Base-by-base conservation (phyloP, 2,797 vertebrate genomes). In the Chaetodon trifasciatus region DNA sequence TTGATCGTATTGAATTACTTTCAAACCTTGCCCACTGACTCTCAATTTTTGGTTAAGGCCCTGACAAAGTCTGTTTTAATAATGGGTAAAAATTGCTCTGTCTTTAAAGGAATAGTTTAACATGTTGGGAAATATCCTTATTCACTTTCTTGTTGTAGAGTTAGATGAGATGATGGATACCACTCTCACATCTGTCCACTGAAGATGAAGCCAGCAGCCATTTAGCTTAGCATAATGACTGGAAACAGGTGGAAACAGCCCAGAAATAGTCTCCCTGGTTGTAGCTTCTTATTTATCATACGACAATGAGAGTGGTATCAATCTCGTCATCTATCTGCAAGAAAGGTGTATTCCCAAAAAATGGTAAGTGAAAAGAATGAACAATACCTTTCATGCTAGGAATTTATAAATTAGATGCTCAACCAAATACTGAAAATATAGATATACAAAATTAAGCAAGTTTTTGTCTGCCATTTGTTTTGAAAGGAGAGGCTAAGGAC, bases 401-500 rank as follows among this genome's bases (percentile, higher is more conserved):
- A 32, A 32, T 32, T 32, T 40, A 40, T 62, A 3, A 24, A 60
- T 52, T 47, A 57, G 37, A 32, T 17, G 16, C 19, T 55, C 19
- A 74, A 21, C 40, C 19, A 49, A 28, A 63, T 44, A 47, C 15
- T 1, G 3, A 13, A 47, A 37, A 52, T 17, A 35, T 23, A 40
- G 15, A 21, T 11, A 35, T 39, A 4, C 9, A 17, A 62, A 74
- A 39, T 47, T 7, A 52, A 74, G 15, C 10, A 17, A 19, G 9
- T 55, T n/a, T 19, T 81, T 2, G 8, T 60, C 9, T 84, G 42
- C 42, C 21, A 6, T 75, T 39, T 63, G 3, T 72, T 78, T 40
- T 80, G 58, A 95, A 93, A 7, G 44, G 82, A 63, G 93, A 90
- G 74, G 81, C 53, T 40, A 94, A 95, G 55, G 96, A 97, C 69